Conservation (phyloP, 1,140 invertebrate species). For the Meteorus sp. region DNA sequence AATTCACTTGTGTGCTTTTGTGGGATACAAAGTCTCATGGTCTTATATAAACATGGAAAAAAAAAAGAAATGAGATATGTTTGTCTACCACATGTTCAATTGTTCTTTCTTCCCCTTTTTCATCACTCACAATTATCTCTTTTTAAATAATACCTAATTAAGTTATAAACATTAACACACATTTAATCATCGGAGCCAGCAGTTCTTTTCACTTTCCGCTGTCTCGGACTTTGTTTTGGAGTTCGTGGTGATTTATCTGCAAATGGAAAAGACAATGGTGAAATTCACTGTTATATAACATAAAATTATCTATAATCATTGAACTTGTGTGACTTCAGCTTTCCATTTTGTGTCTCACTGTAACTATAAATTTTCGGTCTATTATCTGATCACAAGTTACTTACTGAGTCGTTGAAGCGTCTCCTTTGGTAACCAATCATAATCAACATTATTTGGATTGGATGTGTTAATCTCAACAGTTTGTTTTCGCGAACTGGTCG, state of each 20-base stretch:
- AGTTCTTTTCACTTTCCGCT: constrained; percentile 72
- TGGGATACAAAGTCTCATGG: neutral
- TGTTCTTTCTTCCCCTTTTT: too few species aligned
- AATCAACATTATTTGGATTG: constrained; percentile 93
- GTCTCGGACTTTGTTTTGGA: constrained; percentile 70
- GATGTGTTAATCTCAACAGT: constrained; percentile 76
- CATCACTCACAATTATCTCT: neutral
- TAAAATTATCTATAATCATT: neutral
- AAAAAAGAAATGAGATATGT: too few species aligned
- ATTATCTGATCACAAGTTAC: constrained; percentile 50
- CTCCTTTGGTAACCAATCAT: constrained; percentile 96
- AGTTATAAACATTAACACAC: constrained; percentile 28
- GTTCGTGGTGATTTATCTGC: constrained; percentile 65
- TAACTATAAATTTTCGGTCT: constrained; percentile 14
- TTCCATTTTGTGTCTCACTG: neutral
- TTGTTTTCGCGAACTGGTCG: constrained; percentile 64
- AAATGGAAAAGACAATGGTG: constrained; percentile 39
- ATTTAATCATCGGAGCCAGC: constrained; percentile 66
- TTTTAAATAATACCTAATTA: constrained; percentile 22
- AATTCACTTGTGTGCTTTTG: neutral
- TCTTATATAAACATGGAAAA: neutral
- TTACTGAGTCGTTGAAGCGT: constrained; percentile 81
- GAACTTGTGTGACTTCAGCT: constrained; percentile 9
- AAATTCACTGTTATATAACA: too few species aligned
- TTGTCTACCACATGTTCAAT: neutral